Conservation (phyloP, 1,140 invertebrate species). For the Helicorthomorpha holstii region DNA sequence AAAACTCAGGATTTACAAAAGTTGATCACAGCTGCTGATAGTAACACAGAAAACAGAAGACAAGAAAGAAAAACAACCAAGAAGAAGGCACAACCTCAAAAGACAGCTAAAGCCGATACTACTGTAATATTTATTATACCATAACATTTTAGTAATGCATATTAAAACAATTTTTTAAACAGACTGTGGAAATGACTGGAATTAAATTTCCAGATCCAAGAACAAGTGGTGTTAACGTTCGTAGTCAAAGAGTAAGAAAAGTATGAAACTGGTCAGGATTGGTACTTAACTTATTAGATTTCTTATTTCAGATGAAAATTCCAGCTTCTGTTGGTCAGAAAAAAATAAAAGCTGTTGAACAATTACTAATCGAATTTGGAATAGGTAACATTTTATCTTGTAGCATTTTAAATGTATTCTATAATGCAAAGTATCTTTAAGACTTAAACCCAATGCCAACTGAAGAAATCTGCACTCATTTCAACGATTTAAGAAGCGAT, state of each 20-base stretch:
- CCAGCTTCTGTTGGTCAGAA: conserved; percentile 88
- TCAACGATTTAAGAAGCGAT: conserved; percentile 93
- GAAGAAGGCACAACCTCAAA: conserved; percentile 21
- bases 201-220: conserved; percentile 95
- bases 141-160: neutral
- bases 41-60: conserved; percentile 27
- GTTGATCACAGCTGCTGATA: conserved; percentile 79
- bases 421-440: conserved; percentile 5
- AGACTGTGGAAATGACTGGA: conserved; percentile 57
- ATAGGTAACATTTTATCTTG: conserved; percentile 44
- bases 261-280: neutral
- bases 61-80: conserved; percentile 23
- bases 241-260: conserved; percentile 56
- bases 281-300: neutral
- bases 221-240: conserved; percentile 66
- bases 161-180: conserved; percentile 5
- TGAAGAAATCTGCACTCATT: conserved; percentile 79
- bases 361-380: conserved; percentile 68
- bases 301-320: conserved; percentile 60
- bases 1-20: conserved; percentile 98
- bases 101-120: conserved; percentile 49
- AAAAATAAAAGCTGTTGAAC: conserved; percentile 90
- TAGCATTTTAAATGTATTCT: neutral
- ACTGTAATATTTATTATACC: conserved; percentile 30
- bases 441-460: conserved; percentile 90